Conservation (phyloP, 2,797 vertebrate genomes). For the Cottoperca gobio region DNA sequence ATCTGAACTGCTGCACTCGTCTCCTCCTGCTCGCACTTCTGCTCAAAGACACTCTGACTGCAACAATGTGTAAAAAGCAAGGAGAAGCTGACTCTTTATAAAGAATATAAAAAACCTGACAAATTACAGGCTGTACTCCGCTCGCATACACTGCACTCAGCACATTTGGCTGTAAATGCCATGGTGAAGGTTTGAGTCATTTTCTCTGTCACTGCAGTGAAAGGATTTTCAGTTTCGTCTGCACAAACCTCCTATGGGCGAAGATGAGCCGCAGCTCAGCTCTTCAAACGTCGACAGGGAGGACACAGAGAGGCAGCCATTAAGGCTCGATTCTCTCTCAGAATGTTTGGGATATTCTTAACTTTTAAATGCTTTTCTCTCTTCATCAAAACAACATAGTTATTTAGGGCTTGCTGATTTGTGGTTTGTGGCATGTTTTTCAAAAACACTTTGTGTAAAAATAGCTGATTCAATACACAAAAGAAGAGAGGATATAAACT, state of each 20-base stretch:
- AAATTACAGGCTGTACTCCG: constrained; percentile 82
- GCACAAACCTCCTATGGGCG: constrained; percentile 74
- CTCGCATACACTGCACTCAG: constrained; percentile 81
- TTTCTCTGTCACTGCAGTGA: constrained; percentile 84
- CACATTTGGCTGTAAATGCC: constrained; percentile 89
- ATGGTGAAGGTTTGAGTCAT: constrained; percentile 85
- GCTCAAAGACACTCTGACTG: constrained; percentile 70
- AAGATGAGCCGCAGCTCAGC: constrained; percentile 74
- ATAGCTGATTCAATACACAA: constrained; percentile 17
- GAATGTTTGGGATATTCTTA: constrained; percentile 47
- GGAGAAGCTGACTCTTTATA: constrained; percentile 81
- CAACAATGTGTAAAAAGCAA: constrained; percentile 75
- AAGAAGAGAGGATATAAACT: constrained; percentile 58
- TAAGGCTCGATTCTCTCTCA: constrained; percentile 49
- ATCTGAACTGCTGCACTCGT: constrained; percentile 56
- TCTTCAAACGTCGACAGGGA: constrained; percentile 62
- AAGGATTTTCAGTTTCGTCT: constrained; percentile 81
- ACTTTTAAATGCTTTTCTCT: constrained; percentile 49
- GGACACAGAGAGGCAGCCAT: constrained; percentile 52
- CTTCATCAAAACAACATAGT: constrained; percentile 26
- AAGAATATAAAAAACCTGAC: constrained; percentile 83
- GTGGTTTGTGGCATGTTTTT: constrained; percentile 29
- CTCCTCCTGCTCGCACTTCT: constrained; percentile 53
- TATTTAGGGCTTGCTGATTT: constrained; percentile 42
- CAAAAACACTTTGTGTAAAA: constrained; percentile 23